phyloP scores from a whole-genome alignment of 1,140 invertebrate species.

The Cydia fagiglandana region DNA sequence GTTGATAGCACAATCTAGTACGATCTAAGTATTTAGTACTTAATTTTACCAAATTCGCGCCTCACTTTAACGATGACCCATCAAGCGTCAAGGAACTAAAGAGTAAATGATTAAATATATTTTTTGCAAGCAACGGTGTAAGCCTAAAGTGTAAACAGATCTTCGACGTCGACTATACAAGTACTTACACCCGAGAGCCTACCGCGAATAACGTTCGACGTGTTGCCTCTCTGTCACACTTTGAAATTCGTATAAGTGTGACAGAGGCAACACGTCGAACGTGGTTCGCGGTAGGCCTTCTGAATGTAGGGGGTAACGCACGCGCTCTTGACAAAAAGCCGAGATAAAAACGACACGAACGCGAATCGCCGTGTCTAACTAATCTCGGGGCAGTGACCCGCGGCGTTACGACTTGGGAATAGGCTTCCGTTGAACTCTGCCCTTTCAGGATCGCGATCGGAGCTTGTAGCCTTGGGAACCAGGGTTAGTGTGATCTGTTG shows the following conservation, averaged over 20 bases:
- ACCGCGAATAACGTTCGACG: too few species aligned
- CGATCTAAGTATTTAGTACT: too few species aligned
- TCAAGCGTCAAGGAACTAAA: too few species aligned
- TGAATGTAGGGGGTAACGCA: conserved; percentile 62
- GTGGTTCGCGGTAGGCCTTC: neutral
- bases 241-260: too few species aligned
- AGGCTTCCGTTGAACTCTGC: conserved; percentile 33
- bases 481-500: neutral
- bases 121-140: neutral
- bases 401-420: conserved; percentile 38
- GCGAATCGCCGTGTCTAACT: conserved; percentile 58
- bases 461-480: neutral
- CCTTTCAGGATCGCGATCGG: conserved; percentile 1
- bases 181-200: neutral
- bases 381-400: conserved; percentile 66
- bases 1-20: too few species aligned
- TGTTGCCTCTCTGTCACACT: too few species aligned
- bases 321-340: conserved; percentile 60
- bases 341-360: conserved; percentile 60
- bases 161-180: neutral
- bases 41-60: too few species aligned
- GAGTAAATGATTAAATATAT: neutral
- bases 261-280: too few species aligned
- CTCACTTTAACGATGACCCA: too few species aligned
- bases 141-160: too few species aligned